Evolutionary conservation across 2,113 vertebrate species (phyloP).

Genomic region (Acanthochromis polyacanthus): DNA sequence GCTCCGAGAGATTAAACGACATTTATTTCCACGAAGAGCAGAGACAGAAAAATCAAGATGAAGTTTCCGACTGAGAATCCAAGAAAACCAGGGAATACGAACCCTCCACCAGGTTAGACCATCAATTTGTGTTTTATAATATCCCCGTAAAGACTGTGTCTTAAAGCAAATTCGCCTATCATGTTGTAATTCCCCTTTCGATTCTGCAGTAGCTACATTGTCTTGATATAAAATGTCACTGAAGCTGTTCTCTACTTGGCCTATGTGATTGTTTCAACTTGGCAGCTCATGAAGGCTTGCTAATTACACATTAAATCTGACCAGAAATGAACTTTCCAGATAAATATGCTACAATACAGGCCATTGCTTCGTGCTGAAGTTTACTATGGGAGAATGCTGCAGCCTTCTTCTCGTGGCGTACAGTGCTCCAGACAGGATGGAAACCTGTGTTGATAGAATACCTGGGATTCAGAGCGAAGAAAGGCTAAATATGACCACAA

Average conservation of each 20-base stretch:
- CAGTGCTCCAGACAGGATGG: background rate
- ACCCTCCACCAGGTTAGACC: conserved; percentile 92
- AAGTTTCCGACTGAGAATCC: conserved; percentile 98
- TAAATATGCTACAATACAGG: background rate
- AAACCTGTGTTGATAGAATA: background rate
- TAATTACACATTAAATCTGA: conserved; percentile 8
- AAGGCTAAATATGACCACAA: background rate
- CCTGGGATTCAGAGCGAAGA: background rate
- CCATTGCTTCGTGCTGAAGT: conserved; percentile 22
- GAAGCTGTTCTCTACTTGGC: background rate
- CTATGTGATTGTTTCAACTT: too few relatives aligned
- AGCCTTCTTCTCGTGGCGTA: background rate
- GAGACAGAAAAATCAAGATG: conserved; percentile 88
- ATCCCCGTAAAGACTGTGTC: background rate
- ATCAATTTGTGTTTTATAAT: conserved; percentile 42
- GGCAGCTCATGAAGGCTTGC: background rate
- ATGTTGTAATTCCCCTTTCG: background rate
- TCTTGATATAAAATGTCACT: background rate
- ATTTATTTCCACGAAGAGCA: background rate
- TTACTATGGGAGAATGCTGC: background rate
- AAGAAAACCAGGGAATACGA: conserved; percentile 95
- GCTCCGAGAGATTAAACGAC: background rate
- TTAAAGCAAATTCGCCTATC: background rate
- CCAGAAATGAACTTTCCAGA: conserved; percentile 4
- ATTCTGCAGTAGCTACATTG: too few relatives aligned